Evolutionary conservation across 2,113 vertebrate species (phyloP), one percentile per base, ranked within the genome.

Genomic region (Pseudopipra pipra): DNA sequence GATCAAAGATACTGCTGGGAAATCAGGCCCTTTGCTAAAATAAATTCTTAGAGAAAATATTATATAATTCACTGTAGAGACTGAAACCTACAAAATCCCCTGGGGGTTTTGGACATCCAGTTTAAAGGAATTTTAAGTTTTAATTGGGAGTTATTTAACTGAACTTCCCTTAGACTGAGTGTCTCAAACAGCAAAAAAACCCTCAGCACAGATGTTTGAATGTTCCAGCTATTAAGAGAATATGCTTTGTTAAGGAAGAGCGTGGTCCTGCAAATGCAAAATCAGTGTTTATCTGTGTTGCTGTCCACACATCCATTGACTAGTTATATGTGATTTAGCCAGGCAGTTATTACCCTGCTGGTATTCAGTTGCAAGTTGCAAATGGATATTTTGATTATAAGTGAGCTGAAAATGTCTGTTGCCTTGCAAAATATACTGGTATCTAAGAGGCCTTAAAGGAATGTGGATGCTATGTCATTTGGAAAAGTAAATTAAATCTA

Each of bases 401-500:
- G 33, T 52, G 47, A 89, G 44, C 27, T 65, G 81, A 89, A 93
- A 82, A 75, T 49, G 7, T 72, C 20, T 79, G 22, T 61, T 76
- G 56, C 22, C 28, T 80, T 80, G 71, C 13, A 81, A 90, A 91
- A 90, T 66, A 22, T 3, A 8, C 4, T 66, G 9, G 6, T 70
- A 6, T 39, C 75, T 70, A 73, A 65, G 25, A 87, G 46, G 17
- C 49, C 67, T 90, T 87, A 73, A 83, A 85, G 83, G 13, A 41
- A 80, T 67, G n/a, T 66, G 25, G 15, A 20, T 15, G 6, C 27
- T 52, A 20, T 31, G 13, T 70, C 12, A 43, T 70, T 85, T 62
- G 23, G 39, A 85, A 94, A 95, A 87, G 44, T 79, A 81, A 96
- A 87, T 84, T 54, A 73, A 84, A 91, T 78, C 33, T 59, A 6